phyloP scores from a whole-genome alignment of 2,888 invertebrate species.

The Phaedon cochleariae region DNA sequence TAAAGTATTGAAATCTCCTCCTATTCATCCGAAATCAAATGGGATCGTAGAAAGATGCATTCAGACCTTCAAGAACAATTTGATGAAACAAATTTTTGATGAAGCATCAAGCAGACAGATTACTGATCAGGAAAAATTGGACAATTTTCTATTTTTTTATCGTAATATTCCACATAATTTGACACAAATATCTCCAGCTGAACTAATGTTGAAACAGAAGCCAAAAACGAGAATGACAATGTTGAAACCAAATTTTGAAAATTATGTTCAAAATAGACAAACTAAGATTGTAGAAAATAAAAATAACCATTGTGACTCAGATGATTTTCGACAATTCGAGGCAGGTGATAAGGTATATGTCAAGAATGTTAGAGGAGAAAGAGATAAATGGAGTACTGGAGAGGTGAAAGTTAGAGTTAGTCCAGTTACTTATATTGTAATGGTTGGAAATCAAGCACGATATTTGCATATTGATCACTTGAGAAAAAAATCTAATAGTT shows the following conservation, averaged over 20 bases:
- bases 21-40: slow-evolving; percentile 39
- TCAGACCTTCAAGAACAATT: slow-evolving; percentile 38
- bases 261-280: slow-evolving; percentile 4
- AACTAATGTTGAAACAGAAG: slow-evolving; percentile 6
- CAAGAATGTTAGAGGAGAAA: neutral
- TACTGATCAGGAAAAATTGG: slow-evolving; percentile 3
- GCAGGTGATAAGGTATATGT: neutral
- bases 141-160: slow-evolving; percentile 14
- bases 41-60: slow-evolving; percentile 36
- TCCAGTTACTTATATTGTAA: neutral
- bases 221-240: slow-evolving; percentile 11
- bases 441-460: neutral
- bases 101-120: neutral
- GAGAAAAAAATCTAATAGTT: too few species aligned
- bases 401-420: neutral
- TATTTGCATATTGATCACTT: neutral
- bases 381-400: neutral
- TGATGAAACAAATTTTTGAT: slow-evolving; percentile 20
- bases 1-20: slow-evolving; percentile 37
- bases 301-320: neutral
- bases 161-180: slow-evolving; percentile 25
- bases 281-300: neutral
- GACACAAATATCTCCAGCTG: slow-evolving; percentile 1
- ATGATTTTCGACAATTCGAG: neutral
- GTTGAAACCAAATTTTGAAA: slow-evolving; percentile 2